phyloP scores from a whole-genome alignment of 2,888 invertebrate species.

The Pseudoips prasinana region DNA sequence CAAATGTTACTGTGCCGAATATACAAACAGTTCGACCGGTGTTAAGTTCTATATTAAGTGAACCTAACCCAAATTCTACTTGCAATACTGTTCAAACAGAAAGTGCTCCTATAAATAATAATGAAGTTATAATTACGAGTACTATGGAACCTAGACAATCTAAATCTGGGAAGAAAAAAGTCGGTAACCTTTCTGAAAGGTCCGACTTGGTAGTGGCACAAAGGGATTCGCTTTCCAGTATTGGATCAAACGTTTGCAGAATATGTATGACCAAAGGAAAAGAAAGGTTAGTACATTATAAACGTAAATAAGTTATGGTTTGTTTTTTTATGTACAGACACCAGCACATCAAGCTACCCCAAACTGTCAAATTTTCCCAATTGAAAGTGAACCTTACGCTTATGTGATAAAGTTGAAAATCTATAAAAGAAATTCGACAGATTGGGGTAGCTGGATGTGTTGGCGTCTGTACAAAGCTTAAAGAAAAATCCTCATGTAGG shows the following conservation, averaged over 20 bases:
- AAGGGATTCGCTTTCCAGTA: constrained; percentile 74
- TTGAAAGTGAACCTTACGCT: too few relatives aligned
- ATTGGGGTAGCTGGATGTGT: too few relatives aligned
- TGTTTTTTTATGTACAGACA: background rate
- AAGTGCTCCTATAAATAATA: constrained; percentile 30
- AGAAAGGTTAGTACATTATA: constrained; percentile 57
- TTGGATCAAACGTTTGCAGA: constrained; percentile 84
- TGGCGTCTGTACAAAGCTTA: too few relatives aligned
- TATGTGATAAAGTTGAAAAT: too few relatives aligned
- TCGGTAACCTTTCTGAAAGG: constrained; percentile 55
- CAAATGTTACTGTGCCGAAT: constrained; percentile 34
- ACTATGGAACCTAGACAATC: constrained; percentile 46
- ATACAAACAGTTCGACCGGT: constrained; percentile 42
- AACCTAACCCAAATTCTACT: constrained; percentile 44
- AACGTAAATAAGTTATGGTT: too few relatives aligned
- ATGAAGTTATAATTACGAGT: constrained; percentile 55
- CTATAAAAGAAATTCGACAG: too few relatives aligned
- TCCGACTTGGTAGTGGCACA: constrained; percentile 56
- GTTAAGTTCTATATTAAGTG: constrained; percentile 27
- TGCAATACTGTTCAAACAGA: constrained; percentile 40
- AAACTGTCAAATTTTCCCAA: too few relatives aligned
- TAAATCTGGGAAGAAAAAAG: constrained; percentile 51
- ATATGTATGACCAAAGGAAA: constrained; percentile 83
- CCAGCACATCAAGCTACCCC: too few relatives aligned
- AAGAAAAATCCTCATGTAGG: too few relatives aligned